Conservation (phyloP, 2,888 invertebrate species). For the Emmelina monodactyla region DNA sequence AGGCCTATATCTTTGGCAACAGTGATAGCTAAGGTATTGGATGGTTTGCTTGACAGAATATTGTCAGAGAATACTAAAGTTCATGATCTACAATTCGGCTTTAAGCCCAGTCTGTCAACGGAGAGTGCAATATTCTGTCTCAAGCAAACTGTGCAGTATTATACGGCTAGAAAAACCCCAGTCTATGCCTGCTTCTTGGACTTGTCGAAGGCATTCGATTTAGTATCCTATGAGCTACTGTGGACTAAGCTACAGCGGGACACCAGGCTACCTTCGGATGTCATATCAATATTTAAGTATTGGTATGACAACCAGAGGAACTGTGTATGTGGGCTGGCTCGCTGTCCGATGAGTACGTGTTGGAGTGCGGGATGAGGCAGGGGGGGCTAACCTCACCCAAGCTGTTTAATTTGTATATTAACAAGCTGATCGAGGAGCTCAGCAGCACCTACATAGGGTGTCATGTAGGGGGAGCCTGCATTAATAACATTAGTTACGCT, state of each 20-base stretch:
- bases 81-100: conserved; percentile 9
- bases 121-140: conserved; percentile 9
- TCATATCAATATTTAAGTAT: not conserved
- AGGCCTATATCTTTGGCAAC: conserved; percentile 9
- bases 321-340: too few species aligned
- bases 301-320: too few species aligned
- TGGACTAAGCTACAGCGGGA: not conserved
- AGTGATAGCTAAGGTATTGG: conserved; percentile 10
- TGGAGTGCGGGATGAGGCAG: not conserved
- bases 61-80: not conserved
- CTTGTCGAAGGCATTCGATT: not conserved
- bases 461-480: too few species aligned
- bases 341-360: not conserved
- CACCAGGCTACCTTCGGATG: not conserved
- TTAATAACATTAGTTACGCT: not conserved
- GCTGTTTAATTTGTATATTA: too few species aligned
- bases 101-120: not conserved
- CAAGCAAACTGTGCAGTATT: conserved; percentile 8
- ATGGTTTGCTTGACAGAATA: conserved; percentile 10
- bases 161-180: conserved; percentile 6
- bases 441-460: too few species aligned
- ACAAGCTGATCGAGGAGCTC: too few species aligned
- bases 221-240: not conserved
- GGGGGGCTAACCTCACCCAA: not conserved
- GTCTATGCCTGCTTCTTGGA: not conserved